These are phyloP conservation scores for Anguilla pacifica DNA, from an alignment of 2,797 vertebrate genomes.

Conservation along the genomic window DNA sequence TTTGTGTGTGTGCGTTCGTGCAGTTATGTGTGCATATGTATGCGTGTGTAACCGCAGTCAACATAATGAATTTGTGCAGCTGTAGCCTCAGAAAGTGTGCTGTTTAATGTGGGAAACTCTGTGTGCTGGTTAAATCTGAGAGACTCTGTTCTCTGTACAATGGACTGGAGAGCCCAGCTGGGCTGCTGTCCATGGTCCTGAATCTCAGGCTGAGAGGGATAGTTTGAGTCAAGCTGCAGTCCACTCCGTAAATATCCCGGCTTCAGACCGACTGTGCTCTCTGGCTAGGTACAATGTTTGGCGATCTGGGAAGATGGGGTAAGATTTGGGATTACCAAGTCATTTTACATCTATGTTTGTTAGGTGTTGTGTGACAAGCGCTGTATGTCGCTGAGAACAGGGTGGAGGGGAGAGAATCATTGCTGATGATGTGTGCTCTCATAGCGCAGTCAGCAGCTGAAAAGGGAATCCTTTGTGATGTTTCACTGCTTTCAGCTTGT, in stretches of 20 bases:
- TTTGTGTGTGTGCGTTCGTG: background rate
- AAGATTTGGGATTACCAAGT: background rate
- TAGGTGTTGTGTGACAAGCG: background rate
- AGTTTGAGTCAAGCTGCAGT: conserved; percentile 5
- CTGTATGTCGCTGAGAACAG: background rate
- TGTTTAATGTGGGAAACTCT: background rate
- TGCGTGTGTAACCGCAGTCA: background rate
- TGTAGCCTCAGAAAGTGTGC: background rate
- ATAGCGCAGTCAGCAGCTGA: background rate
- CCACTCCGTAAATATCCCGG: background rate
- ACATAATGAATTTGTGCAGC: conserved; percentile 24
- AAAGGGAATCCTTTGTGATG: background rate
- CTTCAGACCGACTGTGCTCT: conserved; percentile 1
- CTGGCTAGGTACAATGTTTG: background rate
- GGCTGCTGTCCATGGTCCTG: conserved; percentile 23
- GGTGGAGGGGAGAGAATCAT: background rate
- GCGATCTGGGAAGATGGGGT: conserved; percentile 20
- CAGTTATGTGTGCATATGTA: background rate
- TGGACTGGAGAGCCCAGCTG: background rate
- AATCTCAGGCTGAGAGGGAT: conserved; percentile 10
- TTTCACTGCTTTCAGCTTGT: background rate
- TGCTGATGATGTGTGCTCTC: background rate
- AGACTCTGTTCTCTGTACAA: conserved; percentile 33
- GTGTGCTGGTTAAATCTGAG: conserved; percentile 14
- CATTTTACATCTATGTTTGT: background rate